These are phyloP conservation scores for Chionis minor DNA, from an alignment of 2,113 vertebrate genomes.

Conservation along the genomic window DNA sequence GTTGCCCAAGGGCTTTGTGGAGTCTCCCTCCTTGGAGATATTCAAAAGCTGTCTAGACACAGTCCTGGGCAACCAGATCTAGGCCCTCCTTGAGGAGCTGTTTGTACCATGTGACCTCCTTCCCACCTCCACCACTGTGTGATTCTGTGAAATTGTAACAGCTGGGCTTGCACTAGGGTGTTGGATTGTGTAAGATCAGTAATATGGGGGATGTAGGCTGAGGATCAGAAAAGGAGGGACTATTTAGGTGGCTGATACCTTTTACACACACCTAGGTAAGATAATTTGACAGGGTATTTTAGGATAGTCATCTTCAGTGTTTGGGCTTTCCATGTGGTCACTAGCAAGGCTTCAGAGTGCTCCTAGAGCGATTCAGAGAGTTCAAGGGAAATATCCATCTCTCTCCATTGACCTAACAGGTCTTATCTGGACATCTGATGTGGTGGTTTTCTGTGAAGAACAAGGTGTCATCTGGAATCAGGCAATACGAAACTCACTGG, in stretches of 20 bases:
- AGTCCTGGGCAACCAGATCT: neutral
- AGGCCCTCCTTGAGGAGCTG: neutral
- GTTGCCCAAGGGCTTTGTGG: neutral
- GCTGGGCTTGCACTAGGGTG: neutral
- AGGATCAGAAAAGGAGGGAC: neutral
- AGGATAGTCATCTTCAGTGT: neutral
- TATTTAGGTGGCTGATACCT: neutral
- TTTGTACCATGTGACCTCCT: neutral
- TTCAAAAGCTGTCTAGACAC: neutral
- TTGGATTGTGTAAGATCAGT: neutral
- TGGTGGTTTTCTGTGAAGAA: neutral
- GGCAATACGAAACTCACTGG: neutral
- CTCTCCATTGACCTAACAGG: neutral
- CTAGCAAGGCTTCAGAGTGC: neutral
- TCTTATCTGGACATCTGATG: neutral
- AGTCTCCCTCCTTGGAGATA: neutral
- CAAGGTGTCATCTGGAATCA: neutral
- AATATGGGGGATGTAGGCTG: neutral
- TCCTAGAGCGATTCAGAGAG: neutral
- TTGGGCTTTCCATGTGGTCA: neutral
- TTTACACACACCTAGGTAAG: neutral
- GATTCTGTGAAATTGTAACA: neutral
- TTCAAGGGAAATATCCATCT: neutral
- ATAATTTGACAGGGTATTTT: neutral
- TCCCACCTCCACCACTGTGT: neutral